These are phyloP conservation scores for Planiliza haematocheilus DNA, from an alignment of 2,113 vertebrate genomes.

Conservation along the genomic window DNA sequence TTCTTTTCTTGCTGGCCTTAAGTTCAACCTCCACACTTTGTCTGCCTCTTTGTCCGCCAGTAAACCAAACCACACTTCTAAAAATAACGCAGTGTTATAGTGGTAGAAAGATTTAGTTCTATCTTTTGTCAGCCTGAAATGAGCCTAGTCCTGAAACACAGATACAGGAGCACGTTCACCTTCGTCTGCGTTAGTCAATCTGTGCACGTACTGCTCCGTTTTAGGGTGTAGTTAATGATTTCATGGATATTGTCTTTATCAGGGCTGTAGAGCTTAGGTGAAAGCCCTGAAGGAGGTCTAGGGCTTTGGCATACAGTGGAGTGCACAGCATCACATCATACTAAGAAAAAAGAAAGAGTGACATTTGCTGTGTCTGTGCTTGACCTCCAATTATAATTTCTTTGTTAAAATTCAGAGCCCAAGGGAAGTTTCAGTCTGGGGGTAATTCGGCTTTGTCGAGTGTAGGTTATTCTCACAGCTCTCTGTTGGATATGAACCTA, in stretches of 20 bases:
- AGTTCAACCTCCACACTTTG: not conserved
- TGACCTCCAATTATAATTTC: not conserved
- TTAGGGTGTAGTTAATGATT: conserved; percentile 9
- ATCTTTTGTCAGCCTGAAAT: not conserved
- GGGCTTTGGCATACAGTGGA: not conserved
- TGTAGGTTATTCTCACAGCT: not conserved
- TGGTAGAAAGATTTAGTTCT: not conserved
- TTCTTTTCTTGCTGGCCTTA: not conserved
- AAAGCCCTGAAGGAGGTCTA: not conserved
- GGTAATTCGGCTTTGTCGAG: not conserved
- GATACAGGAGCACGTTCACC: not conserved
- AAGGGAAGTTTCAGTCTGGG: not conserved
- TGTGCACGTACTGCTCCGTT: not conserved
- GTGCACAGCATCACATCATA: conserved; percentile 2
- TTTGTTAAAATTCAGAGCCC: not conserved
- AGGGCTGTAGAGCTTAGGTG: too few relatives aligned
- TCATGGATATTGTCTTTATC: conserved; percentile 7
- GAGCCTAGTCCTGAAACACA: not conserved
- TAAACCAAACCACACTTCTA: not conserved
- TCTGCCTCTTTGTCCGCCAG: too few relatives aligned
- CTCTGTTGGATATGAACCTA: not conserved
- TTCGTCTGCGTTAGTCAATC: not conserved
- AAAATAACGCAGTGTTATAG: not conserved
- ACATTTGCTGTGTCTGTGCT: not conserved
- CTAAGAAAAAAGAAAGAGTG: not conserved